Conservation (phyloP, 2,113 vertebrate genomes). For the Eolophus roseicapilla region DNA sequence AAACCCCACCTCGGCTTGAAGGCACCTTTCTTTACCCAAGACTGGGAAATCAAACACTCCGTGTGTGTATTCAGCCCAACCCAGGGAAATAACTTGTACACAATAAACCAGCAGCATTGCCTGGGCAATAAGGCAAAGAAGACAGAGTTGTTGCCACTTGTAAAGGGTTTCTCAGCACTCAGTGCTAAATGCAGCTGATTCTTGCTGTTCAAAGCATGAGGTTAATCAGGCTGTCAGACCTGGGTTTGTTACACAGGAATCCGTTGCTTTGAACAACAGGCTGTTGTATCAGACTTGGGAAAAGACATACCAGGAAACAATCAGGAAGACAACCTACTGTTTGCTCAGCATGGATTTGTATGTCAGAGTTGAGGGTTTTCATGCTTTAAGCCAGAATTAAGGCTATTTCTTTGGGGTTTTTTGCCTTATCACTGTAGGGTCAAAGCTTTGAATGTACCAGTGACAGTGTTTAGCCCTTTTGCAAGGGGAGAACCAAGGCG, state of each 20-base stretch:
- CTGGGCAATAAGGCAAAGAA: neutral
- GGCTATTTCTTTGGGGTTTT: neutral
- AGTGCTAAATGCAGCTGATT: neutral
- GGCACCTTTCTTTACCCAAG: neutral
- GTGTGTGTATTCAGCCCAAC: neutral
- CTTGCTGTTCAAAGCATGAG: neutral
- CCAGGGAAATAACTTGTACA: neutral
- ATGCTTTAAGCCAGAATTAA: neutral
- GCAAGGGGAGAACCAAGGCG: neutral
- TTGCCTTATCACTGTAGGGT: neutral
- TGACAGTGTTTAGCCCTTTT: neutral
- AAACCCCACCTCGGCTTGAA: neutral
- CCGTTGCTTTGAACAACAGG: neutral
- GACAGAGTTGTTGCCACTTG: neutral
- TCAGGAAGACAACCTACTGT: neutral
- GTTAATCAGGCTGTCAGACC: neutral
- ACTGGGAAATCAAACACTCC: neutral
- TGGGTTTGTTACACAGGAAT: neutral
- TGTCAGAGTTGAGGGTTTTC: neutral
- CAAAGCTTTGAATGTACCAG: neutral
- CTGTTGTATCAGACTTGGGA: neutral
- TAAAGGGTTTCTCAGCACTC: neutral
- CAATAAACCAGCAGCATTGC: neutral
- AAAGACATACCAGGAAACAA: neutral
- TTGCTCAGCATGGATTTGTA: neutral